Conservation (phyloP, 1,140 invertebrate genomes). For the Aphaenogaster rudis region DNA sequence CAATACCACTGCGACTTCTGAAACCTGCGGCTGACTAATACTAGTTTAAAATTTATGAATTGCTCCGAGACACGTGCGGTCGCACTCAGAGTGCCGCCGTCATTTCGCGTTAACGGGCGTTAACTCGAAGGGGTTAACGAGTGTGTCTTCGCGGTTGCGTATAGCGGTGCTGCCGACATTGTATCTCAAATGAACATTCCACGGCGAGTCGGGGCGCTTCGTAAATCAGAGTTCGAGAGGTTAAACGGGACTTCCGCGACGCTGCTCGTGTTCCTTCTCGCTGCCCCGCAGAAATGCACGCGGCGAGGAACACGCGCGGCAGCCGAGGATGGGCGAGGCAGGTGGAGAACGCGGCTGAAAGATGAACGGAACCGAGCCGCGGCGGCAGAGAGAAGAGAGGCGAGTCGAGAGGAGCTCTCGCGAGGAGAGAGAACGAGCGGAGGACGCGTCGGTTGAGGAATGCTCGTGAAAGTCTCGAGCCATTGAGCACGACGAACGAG, state of each 20-base stretch:
- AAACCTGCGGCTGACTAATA: not conserved
- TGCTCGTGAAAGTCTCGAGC: slow-evolving; percentile 69
- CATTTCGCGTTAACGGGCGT: slow-evolving; percentile 32
- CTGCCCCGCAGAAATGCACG: slow-evolving; percentile 40
- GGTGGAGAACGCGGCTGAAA: slow-evolving; percentile 62
- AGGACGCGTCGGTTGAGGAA: slow-evolving; percentile 56
- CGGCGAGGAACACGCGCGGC: slow-evolving; percentile 19
- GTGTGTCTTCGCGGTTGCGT: slow-evolving; percentile 40
- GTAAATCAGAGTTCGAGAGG: slow-evolving; percentile 65
- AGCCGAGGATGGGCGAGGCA: slow-evolving; percentile 46
- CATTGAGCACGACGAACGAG: slow-evolving; percentile 69
- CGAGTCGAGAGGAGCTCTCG: slow-evolving; percentile 12
- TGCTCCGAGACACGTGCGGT: slow-evolving; percentile 32
- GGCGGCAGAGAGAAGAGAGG: slow-evolving; percentile 6
- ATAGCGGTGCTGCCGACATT: slow-evolving; percentile 48
- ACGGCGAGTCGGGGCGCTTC: slow-evolving; percentile 38
- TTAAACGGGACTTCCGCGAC: slow-evolving; percentile 67
- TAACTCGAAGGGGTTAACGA: slow-evolving; percentile 56
- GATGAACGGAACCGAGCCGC: slow-evolving; percentile 56
- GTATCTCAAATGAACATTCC: slow-evolving; percentile 58
- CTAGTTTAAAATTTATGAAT: slow-evolving; percentile 13
- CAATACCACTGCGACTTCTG: not conserved
- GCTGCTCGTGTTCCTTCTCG: slow-evolving; percentile 49
- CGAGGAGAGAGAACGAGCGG: slow-evolving; percentile 32
- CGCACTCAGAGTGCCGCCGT: slow-evolving; percentile 13